phyloP scores from a whole-genome alignment of 2,113 vertebrate genomes.

The Jaculus jaculus region DNA sequence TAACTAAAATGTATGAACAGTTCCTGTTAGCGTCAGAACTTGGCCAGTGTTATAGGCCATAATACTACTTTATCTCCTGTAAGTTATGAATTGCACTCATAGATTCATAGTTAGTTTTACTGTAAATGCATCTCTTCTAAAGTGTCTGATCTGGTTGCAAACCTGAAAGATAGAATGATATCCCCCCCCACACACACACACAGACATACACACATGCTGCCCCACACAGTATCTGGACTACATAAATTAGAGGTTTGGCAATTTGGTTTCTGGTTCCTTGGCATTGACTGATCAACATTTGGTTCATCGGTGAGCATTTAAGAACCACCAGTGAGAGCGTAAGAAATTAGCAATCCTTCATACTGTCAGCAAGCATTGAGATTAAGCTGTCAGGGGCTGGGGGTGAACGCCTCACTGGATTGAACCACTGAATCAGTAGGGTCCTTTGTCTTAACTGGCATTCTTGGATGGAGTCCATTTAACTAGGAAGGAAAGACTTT shows the following conservation, averaged over 20 bases:
- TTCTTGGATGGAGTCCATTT: constrained; percentile 54
- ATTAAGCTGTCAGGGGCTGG: constrained; percentile 44
- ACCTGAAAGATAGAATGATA: background rate
- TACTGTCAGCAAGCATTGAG: constrained; percentile 67
- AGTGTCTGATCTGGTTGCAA: constrained; percentile 62
- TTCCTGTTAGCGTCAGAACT: background rate
- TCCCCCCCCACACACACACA: too few species aligned
- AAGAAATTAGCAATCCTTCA: constrained; percentile 64
- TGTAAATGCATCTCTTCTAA: constrained; percentile 30
- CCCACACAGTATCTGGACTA: constrained; percentile 37
- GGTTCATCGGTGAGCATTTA: constrained; percentile 72
- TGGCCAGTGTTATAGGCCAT: background rate
- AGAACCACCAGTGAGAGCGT: constrained; percentile 71
- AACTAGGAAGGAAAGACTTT: constrained; percentile 61
- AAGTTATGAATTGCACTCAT: constrained; percentile 22
- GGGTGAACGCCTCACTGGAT: constrained; percentile 47
- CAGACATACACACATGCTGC: too few species aligned
- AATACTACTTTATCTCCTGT: constrained; percentile 34
- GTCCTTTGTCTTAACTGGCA: constrained; percentile 57
- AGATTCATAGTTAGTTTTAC: constrained; percentile 7
- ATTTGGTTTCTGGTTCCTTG: constrained; percentile 75
- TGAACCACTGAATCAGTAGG: constrained; percentile 47
- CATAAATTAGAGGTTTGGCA: constrained; percentile 64
- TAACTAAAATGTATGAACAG: background rate
- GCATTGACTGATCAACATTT: constrained; percentile 77